Evolutionary conservation across 23 tunicate species (phyloP).

Genomic region (Styela clava): DNA sequence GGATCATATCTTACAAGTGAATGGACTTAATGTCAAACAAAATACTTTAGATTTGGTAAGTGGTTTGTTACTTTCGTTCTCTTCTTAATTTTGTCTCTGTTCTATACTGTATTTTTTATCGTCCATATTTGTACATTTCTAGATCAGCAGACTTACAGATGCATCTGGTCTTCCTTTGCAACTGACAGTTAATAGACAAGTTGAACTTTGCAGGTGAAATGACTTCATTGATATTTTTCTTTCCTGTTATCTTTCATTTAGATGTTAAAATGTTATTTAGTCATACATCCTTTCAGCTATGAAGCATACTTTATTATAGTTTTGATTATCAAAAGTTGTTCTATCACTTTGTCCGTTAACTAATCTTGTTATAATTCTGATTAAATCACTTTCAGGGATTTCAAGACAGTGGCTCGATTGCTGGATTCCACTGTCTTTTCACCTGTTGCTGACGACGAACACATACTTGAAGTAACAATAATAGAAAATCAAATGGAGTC

Average conservation of each 20-base stretch:
- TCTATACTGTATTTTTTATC: no score
- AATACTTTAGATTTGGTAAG: slow-evolving; percentile 68
- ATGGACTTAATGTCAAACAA: slow-evolving; percentile 55
- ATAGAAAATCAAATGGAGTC: background rate
- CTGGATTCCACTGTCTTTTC: background rate
- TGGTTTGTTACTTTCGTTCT: no score
- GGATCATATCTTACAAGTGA: slow-evolving; percentile 60
- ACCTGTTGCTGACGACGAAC: background rate
- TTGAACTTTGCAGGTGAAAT: slow-evolving; percentile 1
- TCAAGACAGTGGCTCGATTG: background rate
- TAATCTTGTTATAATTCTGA: no score
- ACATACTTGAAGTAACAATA: background rate
- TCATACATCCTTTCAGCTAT: no score
- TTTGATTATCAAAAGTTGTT: no score
- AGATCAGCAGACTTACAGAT: slow-evolving; percentile 54
- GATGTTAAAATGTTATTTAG: no score
- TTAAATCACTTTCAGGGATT: background rate
- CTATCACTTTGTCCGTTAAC: no score
- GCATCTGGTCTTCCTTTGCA: slow-evolving; percentile 44
- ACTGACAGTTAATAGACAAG: slow-evolving; percentile 57
- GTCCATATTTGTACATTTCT: background rate
- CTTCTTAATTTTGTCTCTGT: no score
- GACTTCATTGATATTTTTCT: no score
- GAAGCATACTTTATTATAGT: no score
- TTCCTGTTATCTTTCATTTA: no score